Conservation (phyloP, 1,140 invertebrate genomes). For the Asbolus verrucosus region DNA sequence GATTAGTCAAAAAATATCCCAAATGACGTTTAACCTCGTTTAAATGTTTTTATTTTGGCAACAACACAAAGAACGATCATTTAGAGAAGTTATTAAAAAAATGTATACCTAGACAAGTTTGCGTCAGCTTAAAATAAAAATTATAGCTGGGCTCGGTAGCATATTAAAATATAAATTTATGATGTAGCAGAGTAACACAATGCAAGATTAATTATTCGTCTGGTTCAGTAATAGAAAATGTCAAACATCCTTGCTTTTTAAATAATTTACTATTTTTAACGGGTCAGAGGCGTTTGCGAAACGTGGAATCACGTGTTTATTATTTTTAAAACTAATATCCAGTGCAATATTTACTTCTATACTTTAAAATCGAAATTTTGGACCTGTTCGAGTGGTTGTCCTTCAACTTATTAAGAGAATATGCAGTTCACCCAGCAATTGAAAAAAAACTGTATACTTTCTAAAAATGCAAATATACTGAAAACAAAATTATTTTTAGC, state of each 20-base stretch:
- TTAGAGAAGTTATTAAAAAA: background rate
- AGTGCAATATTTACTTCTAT: background rate
- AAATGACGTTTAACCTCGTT: conserved; percentile 28
- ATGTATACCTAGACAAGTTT: too few species aligned
- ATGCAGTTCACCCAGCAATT: too few species aligned
- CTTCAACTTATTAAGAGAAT: conserved; percentile 5
- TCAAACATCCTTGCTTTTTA: conserved; percentile 14
- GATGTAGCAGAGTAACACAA: too few species aligned
- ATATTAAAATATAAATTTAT: too few species aligned
- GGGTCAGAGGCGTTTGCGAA: conserved; percentile 10
- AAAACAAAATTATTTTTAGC: conserved; percentile 7
- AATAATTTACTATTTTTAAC: background rate
- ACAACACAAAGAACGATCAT: conserved; percentile 1
- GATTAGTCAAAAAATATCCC: conserved; percentile 8
- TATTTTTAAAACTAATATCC: conserved; percentile 3
- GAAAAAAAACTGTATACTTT: background rate
- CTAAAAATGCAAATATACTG: conserved; percentile 1
- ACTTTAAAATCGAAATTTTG: background rate
- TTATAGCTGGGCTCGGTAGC: too few species aligned
- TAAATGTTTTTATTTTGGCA: conserved; percentile 14
- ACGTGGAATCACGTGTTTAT: conserved; percentile 15
- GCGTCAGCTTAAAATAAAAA: background rate
- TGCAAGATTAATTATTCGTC: background rate
- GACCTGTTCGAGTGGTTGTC: background rate
- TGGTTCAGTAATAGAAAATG: background rate